Base-by-base conservation (phyloP, 2,888 invertebrate genomes). In the Lomographa bimaculata region DNA sequence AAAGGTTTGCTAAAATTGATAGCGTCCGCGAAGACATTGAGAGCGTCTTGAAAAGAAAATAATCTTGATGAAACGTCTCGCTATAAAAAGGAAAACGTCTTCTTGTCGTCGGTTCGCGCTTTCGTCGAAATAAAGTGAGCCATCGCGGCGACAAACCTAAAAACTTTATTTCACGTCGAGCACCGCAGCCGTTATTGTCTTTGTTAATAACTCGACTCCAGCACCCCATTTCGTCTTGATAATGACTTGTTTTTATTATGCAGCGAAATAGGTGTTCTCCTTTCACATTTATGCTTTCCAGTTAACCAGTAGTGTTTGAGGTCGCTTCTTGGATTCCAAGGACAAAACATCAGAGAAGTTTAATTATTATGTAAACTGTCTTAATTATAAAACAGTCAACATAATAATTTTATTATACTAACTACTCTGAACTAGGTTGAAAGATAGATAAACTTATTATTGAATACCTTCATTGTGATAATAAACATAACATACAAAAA, bases 31-130 rank as follows among this genome's bases (percentile, higher is more conserved):
- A 58, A 54, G 54, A 51, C 61, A 67, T 71, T 69, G 65, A 67
- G 70, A 68, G 57, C 64, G 66, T 57, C 69, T 68, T 71, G 69
- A 68, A 76, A 71, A 74, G 74, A 73, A 76, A 79, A 79, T 79
- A 79, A 82, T 81, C 81, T 82, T 77, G 78, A 81, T 82, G 76
- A 73, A 80, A 84, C 69, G 74, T 75, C 73, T 60, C 51, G 68
- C 75, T 70, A 72, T 79, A 80, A 78, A 81, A 70, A 65, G 39
- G 33, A 56, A 60, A 71, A 71, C 61, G 71, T 69, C 66, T 62
- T 49, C 63, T 51, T 61, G 60, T 61, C 64, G 64, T 45, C 64
- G 59, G 59, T 62, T 64, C 53, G 47, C 61, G 57, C 55, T 60
- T 58, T 56, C 64, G 54, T 56, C 47, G 60, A 64, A 69, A 74